Conservation (phyloP, 2,113 vertebrate species). For the Oriolus oriolus region DNA sequence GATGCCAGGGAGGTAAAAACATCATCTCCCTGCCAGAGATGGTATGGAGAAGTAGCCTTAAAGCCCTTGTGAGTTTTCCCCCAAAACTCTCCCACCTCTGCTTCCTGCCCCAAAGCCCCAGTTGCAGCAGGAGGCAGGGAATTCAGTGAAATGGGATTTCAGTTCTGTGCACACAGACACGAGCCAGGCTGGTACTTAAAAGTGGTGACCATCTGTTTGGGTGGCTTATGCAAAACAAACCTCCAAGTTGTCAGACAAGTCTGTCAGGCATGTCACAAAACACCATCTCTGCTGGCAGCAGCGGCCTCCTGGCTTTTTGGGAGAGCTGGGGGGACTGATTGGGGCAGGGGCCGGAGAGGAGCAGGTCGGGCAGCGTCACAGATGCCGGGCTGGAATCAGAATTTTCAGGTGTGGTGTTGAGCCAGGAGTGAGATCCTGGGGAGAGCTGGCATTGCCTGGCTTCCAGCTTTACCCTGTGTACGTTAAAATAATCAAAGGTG, state of each 20-base stretch:
- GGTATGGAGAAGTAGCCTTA: accelerated
- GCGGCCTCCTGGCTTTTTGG: background rate
- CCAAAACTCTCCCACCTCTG: background rate
- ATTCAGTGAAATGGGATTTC: background rate
- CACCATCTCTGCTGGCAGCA: background rate
- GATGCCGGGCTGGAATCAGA: background rate
- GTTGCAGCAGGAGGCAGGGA: background rate
- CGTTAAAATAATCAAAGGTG: background rate
- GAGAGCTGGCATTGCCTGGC: background rate
- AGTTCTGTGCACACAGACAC: background rate
- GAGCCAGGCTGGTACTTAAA: background rate
- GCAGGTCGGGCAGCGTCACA: background rate
- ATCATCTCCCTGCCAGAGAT: background rate
- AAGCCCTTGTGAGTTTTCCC: background rate
- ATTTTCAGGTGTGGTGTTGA: background rate
- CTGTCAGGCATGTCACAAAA: background rate
- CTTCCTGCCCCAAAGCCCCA: background rate
- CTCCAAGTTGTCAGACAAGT: slow-evolving; percentile 1
- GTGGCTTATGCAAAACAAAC: background rate
- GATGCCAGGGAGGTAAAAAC: background rate
- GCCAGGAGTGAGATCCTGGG: background rate
- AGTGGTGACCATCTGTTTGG: slow-evolving; percentile 46
- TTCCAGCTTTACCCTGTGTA: background rate
- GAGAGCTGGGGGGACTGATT: accelerated
- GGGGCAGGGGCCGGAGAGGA: background rate